A percentile compares a stretch with the other conserved stretches of the same genome.
These are phyloP conservation scores for Erythrocercus mccallii DNA, from an alignment of 2,113 vertebrate genomes.

Conservation along the genomic window DNA sequence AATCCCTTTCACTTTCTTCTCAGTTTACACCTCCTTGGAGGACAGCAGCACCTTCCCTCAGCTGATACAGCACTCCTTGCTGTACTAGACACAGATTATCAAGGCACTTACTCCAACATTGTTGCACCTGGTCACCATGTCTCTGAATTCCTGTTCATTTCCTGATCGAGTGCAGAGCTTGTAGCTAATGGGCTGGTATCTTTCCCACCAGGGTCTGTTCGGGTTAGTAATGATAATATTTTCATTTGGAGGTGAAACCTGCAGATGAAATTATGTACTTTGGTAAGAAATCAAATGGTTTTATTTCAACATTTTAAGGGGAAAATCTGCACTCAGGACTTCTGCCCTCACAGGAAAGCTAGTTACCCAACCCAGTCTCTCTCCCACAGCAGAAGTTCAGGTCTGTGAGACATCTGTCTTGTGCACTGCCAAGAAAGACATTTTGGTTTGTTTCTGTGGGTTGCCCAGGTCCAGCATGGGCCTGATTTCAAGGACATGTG, in stretches of 20 bases:
- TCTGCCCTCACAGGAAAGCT: background rate
- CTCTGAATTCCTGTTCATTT: constrained; percentile 81
- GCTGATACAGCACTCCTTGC: background rate
- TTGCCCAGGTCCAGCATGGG: background rate
- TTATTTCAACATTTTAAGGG: background rate
- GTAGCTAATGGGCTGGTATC: constrained; percentile 93
- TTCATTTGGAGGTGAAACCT: constrained; percentile 93
- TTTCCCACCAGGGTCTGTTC: constrained; percentile 89
- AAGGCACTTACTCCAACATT: constrained; percentile 84
- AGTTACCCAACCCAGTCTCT: background rate
- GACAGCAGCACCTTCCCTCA: background rate
- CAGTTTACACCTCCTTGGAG: background rate
- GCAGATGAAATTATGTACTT: background rate
- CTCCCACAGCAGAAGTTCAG: background rate
- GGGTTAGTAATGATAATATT: constrained; percentile 79
- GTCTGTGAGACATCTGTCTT: background rate
- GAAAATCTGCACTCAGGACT: background rate
- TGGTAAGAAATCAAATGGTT: background rate
- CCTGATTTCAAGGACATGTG: accelerated
- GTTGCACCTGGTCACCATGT: constrained; percentile 95
- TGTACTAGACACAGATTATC: background rate
- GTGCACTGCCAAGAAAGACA: background rate
- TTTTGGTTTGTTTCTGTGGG: background rate
- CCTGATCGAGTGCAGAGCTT: constrained; percentile 90
- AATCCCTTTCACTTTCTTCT: background rate